Evolutionary conservation across 2,888 invertebrate species (phyloP).

Genomic region (Polydrusus tereticollis): DNA sequence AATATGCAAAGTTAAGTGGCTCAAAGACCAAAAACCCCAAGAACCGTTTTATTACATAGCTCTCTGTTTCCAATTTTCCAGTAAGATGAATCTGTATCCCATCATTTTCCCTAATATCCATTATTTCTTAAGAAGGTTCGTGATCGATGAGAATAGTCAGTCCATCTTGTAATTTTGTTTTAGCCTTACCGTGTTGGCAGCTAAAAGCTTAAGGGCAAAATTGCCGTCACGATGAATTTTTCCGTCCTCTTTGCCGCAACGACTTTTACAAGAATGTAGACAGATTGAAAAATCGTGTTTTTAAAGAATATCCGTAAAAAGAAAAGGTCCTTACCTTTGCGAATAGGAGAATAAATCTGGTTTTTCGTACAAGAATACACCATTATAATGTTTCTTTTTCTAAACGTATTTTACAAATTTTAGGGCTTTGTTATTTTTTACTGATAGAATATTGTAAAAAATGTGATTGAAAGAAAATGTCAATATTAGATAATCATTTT

Average conservation of each 20-base stretch:
- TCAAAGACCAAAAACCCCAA: neutral
- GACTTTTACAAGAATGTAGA: conserved; percentile 22
- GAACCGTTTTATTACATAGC: neutral
- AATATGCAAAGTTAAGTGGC: neutral
- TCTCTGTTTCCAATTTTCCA: conserved; percentile 13
- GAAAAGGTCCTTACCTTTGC: neutral
- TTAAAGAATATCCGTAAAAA: neutral
- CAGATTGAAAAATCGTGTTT: conserved; percentile 24
- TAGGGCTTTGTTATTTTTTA: no score
- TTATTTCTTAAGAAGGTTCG: conserved; percentile 9
- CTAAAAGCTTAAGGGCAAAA: conserved; percentile 25
- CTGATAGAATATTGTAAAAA: no score
- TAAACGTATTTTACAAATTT: neutral
- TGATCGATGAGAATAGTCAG: conserved; percentile 19
- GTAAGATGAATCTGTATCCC: conserved; percentile 6
- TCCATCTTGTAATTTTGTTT: conserved; percentile 22
- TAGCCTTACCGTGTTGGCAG: conserved; percentile 10
- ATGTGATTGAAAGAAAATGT: no score
- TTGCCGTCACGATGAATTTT: conserved; percentile 24
- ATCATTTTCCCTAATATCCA: conserved; percentile 15
- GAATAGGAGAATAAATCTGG: neutral
- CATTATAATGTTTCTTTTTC: neutral
- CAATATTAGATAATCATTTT: no score
- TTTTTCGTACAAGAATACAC: neutral
- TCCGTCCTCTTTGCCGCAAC: conserved; percentile 12